phyloP scores from a whole-genome alignment of 2,797 vertebrate genomes.

The Odontamblyopus rebecca region DNA sequence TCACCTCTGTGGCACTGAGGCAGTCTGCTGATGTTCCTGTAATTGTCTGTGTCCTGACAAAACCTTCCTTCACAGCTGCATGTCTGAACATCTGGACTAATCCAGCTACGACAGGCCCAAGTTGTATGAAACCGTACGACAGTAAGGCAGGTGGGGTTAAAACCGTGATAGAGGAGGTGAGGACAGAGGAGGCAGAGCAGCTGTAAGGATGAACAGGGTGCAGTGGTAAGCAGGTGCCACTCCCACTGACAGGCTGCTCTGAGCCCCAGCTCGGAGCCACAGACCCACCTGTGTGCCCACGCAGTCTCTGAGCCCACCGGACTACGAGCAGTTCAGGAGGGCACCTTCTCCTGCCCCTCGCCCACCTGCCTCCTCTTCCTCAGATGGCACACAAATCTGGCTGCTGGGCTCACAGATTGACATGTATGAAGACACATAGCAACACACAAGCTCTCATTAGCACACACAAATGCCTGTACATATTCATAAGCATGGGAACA shows the following conservation, averaged over 20 bases:
- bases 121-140: conserved; percentile 22
- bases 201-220: conserved; percentile 54
- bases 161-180: conserved; percentile 37
- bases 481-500: conserved; percentile 54
- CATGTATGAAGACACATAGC: conserved; percentile 27
- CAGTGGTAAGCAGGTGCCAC: conserved; percentile 73
- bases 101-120: conserved; percentile 31
- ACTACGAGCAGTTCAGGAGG: conserved; percentile 35
- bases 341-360: conserved; percentile 50
- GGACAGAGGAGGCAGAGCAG: conserved; percentile 51
- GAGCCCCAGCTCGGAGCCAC: conserved; percentile 19
- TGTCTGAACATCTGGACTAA: conserved; percentile 65
- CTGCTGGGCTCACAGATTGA: conserved; percentile 52
- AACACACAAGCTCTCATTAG: conserved; percentile 48
- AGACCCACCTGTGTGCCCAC: conserved; percentile 57
- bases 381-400: conserved; percentile 63
- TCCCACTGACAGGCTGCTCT: conserved; percentile 66
- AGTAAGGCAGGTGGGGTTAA: conserved; percentile 6
- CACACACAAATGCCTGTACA: conserved; percentile 43
- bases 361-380: conserved; percentile 68
- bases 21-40: conserved; percentile 77
- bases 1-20: conserved; percentile 70
- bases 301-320: conserved; percentile 17
- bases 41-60: conserved; percentile 64
- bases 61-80: conserved; percentile 38